A percentile compares a stretch with the other conserved stretches of the same genome.
Evolutionary conservation across 2,113 vertebrate species (phyloP).

Genomic region (Mesembrinibis cayennensis): DNA sequence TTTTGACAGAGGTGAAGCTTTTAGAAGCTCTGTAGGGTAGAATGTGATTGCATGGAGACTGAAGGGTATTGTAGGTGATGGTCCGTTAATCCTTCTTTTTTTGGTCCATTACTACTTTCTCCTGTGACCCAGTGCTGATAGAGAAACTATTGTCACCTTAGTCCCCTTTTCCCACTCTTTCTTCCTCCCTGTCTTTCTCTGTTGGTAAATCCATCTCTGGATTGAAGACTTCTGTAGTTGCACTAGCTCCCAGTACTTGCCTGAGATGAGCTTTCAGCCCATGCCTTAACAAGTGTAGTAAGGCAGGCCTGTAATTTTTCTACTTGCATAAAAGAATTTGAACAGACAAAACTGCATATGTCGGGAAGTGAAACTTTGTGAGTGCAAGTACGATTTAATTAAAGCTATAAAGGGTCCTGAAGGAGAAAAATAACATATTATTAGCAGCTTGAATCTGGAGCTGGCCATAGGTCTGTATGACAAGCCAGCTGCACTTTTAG

Average conservation of each 20-base stretch:
- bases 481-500: neutral
- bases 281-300: neutral
- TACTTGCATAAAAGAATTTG: neutral
- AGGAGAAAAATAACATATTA: conserved; percentile 34
- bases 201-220: neutral
- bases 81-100: neutral
- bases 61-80: neutral
- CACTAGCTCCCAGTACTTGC: neutral
- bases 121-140: neutral
- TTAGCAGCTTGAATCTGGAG: conserved; percentile 9
- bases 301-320: neutral
- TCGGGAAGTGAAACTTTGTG: neutral
- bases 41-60: neutral
- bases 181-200: neutral
- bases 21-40: neutral
- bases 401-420: conserved; percentile 15
- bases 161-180: neutral
- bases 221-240: neutral
- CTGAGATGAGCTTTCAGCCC: neutral
- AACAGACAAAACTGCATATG: conserved; percentile 4
- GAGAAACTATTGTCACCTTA: neutral
- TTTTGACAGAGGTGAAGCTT: neutral
- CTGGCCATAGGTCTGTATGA: neutral
- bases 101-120: neutral
- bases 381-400: conserved; percentile 28